These are phyloP conservation scores for Stenurella melanura DNA, from an alignment of 2,888 invertebrate genomes.

Conservation along the genomic window DNA sequence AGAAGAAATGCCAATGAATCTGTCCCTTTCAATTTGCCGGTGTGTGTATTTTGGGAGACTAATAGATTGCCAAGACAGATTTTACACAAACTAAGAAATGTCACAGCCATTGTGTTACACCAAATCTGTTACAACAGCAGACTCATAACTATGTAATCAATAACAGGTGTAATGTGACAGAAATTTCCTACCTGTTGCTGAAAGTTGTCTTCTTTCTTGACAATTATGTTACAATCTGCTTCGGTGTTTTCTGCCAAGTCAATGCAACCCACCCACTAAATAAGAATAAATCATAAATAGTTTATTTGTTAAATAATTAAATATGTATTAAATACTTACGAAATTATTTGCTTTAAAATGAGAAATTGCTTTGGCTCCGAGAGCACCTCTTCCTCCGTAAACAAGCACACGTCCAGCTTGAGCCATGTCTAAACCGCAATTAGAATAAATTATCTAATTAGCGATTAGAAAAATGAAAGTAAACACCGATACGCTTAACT, in stretches of 20 bases:
- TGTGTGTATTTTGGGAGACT: no score
- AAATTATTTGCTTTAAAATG: slow-evolving; percentile 93
- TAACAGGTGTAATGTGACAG: background rate
- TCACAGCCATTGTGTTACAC: no score
- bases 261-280: slow-evolving; percentile 72
- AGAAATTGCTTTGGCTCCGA: slow-evolving; percentile 91
- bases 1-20: no score
- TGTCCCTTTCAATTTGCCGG: no score
- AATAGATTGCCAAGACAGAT: no score
- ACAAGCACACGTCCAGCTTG: slow-evolving; percentile 84
- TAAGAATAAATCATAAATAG: slow-evolving; percentile 35
- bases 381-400: slow-evolving; percentile 97
- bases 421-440: slow-evolving; percentile 58
- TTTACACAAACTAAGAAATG: no score
- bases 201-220: slow-evolving; percentile 86
- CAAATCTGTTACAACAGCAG: no score
- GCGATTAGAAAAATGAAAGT: slow-evolving; percentile 7
- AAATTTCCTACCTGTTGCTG: slow-evolving; percentile 76
- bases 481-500: background rate
- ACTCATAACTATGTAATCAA: background rate
- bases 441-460: slow-evolving; percentile 9
- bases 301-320: slow-evolving; percentile 44
- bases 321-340: slow-evolving; percentile 75
- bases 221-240: slow-evolving; percentile 92
- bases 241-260: slow-evolving; percentile 72